Evolutionary conservation across 2,113 vertebrate species (phyloP), one percentile per base, ranked within the genome.

Genomic region (Paradoxurus hermaphroditus): DNA sequence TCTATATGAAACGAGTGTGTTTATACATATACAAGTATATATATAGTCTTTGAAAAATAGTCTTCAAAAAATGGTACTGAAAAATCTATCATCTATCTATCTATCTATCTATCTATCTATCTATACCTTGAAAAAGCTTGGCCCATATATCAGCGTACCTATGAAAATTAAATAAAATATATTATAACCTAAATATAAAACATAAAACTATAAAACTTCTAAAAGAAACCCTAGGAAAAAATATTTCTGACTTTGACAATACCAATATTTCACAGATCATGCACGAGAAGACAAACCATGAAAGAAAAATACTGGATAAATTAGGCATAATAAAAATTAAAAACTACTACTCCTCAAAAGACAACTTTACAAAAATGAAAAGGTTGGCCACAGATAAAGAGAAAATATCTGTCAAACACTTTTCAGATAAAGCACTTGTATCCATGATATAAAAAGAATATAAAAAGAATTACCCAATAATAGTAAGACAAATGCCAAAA

Each of bases 401-500:
- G 14, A 68, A 85, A 63, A 44, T 79, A 86, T n/a, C 68, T 85
- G 29, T 27, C 11, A 86, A 79, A 79, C 78, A 62, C 8, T 36
- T 51, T 82, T 25, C 82, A 44, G 27, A 49, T 82, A 51, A 53
- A 62, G 79, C 39, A 62, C 14, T 59, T 68, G 25, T 34, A 59
- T 44, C 46, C 27, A 63, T 34, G 90, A 89, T 85, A 84, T 68
- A 90, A 93, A 93, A 89, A 46, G n/a, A 90, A 85, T 29, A 90
- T n/a, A n/a, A n/a, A n/a, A n/a, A n/a, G n/a, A n/a, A n/a, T n/a
- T n/a, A 68, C 9, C 90, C 34, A 78, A 8, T 31, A 85, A 21
- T 59, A 84, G 77, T 53, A 49, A 68, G 34, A 84, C 46, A 82
- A 59, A 85, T 4, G 46, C 39, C 1, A 11, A 31, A 46, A 88